Percentiles rank a stretch among this genome's conserved stretches.
These are phyloP conservation scores for Garrulus glandarius DNA, from an alignment of 2,797 vertebrate genomes.

Conservation along the genomic window DNA sequence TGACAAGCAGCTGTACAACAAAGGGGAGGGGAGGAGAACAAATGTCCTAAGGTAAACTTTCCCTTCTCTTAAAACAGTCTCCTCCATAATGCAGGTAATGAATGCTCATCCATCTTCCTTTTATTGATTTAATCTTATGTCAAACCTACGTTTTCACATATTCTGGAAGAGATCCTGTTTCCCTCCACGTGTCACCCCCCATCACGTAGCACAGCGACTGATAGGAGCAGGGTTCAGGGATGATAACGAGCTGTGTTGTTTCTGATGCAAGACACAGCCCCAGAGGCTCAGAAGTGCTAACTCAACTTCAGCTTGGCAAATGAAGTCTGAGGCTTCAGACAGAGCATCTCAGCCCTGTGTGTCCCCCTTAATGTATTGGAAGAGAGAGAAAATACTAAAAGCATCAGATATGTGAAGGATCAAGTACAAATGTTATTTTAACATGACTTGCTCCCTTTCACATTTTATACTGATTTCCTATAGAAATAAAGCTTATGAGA, in stretches of 20 bases:
- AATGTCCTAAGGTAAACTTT: conserved; percentile 46
- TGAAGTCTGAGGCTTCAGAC: conserved; percentile 2
- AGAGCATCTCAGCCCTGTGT: neutral
- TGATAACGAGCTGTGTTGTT: neutral
- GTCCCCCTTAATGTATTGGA: neutral
- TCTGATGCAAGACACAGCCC: conserved; percentile 26
- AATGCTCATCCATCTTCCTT: conserved; percentile 48
- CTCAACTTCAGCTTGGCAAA: conserved; percentile 27
- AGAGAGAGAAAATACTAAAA: neutral
- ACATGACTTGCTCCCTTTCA: neutral
- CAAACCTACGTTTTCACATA: conserved; percentile 29
- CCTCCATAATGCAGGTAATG: neutral
- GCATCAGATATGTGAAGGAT: neutral
- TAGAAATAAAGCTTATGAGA: conserved; percentile 1
- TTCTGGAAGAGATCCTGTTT: neutral
- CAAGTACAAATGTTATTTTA: neutral
- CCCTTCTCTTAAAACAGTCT: neutral
- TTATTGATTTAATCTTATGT: conserved; percentile 44
- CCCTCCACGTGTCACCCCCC: neutral
- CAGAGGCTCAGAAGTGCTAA: neutral
- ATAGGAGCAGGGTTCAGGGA: neutral
- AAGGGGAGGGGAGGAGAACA: neutral
- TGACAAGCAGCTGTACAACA: conserved; percentile 6
- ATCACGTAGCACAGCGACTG: neutral
- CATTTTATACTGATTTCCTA: neutral